phyloP scores from a whole-genome alignment of 2,888 invertebrate species.

The Taphrorychus bicolor region DNA sequence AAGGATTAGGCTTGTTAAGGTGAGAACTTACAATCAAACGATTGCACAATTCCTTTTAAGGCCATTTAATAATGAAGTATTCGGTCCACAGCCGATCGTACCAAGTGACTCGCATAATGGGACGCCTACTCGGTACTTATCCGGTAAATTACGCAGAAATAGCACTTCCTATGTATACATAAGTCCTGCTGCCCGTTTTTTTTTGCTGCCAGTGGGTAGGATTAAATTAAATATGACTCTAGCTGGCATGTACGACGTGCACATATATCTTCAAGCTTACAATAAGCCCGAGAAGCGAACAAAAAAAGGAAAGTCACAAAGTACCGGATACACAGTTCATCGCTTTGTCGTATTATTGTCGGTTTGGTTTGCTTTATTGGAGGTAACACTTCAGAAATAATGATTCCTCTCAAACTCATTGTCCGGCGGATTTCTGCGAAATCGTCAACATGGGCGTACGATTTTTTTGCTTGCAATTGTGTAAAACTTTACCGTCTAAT shows the following conservation, averaged over 20 bases:
- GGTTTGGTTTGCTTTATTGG: conserved; percentile 23
- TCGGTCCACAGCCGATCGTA: conserved; percentile 16
- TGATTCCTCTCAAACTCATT: neutral
- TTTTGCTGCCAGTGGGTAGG: neutral
- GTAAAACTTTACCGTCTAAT: too few species aligned
- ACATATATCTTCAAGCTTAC: neutral
- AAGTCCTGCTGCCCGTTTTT: too few species aligned
- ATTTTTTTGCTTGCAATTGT: too few species aligned
- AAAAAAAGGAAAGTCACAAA: conserved; percentile 34
- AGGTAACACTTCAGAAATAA: conserved; percentile 30
- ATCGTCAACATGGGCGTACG: neutral
- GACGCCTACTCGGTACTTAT: conserved; percentile 28
- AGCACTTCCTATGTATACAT: conserved; percentile 11
- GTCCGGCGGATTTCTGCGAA: neutral
- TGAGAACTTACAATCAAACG: conserved; percentile 15
- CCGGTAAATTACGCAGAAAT: conserved; percentile 22
- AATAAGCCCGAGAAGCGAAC: conserved; percentile 6
- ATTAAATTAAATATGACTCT: neutral
- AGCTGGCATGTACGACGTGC: neutral
- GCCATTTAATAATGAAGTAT: conserved; percentile 24
- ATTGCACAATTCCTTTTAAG: conserved; percentile 26
- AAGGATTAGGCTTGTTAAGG: too few species aligned
- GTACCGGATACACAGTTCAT: conserved; percentile 37
- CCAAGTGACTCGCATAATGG: conserved; percentile 18
- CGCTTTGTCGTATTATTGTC: conserved; percentile 26